These are phyloP conservation scores for Dinocampus coccinellae DNA, from an alignment of 2,888 invertebrate genomes.

Conservation along the genomic window DNA sequence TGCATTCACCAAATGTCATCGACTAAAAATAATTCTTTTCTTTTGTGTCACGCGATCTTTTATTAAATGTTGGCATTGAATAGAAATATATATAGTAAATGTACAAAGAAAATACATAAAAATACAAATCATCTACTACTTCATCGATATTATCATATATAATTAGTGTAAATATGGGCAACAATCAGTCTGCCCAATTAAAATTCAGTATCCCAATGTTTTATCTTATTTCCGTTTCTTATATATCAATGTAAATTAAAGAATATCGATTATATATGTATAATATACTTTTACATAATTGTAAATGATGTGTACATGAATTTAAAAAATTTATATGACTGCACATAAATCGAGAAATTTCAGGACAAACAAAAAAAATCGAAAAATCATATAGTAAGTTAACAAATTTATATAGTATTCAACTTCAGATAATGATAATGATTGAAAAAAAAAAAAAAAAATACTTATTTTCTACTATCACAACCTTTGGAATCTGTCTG, in stretches of 20 bases:
- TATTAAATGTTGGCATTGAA: background rate
- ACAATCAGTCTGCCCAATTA: background rate
- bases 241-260: background rate
- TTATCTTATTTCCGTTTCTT: background rate
- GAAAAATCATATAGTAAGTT: background rate
- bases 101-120: background rate
- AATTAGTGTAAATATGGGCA: background rate
- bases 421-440: background rate
- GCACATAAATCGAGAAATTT: background rate
- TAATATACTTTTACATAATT: background rate
- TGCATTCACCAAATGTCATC: too few species aligned
- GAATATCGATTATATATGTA: background rate
- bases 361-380: background rate
- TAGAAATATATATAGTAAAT: conserved; percentile 1
- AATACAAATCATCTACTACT: background rate
- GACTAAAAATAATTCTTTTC: background rate
- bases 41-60: background rate
- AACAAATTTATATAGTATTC: background rate
- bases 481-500: conserved; percentile 23
- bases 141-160: background rate
- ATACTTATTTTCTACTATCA: conserved; percentile 29
- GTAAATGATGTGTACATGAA: background rate
- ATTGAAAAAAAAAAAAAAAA: conserved; percentile 5
- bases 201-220: background rate
- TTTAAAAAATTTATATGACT: background rate